phyloP scores from a whole-genome alignment of 2,797 vertebrate genomes.

The Pseudochirops corinnae region DNA sequence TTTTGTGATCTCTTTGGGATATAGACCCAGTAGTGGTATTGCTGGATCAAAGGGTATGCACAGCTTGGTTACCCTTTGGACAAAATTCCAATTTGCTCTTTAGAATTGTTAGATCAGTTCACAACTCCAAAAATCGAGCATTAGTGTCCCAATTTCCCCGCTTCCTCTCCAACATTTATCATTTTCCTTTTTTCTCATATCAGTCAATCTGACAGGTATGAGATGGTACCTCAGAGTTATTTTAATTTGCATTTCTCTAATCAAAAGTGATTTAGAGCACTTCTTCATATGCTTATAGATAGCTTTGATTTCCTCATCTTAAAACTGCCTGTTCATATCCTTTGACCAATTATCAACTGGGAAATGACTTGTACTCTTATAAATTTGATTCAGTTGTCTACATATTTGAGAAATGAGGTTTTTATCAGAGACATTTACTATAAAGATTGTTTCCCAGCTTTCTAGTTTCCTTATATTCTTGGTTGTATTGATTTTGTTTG shows the following conservation, averaged over 20 bases:
- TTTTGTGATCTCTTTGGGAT: no score
- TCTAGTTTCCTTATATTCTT: no score
- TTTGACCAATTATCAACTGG: background rate
- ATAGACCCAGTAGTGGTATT: no score
- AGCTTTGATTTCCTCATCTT: background rate
- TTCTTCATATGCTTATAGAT: background rate
- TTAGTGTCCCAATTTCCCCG: background rate
- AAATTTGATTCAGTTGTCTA: no score
- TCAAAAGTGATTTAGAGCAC: background rate
- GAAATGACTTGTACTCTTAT: background rate
- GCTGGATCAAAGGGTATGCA: no score
- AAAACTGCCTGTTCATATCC: background rate
- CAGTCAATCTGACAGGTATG: background rate
- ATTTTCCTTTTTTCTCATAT: background rate
- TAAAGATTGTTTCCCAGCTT: no score
- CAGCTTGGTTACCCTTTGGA: no score
- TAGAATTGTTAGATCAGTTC: background rate
- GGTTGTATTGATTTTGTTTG: no score
- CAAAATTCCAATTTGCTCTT: no score
- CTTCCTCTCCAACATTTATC: background rate
- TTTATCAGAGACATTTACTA: no score
- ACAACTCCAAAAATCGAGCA: background rate
- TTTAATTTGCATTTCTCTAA: background rate
- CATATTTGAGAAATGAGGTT: no score
- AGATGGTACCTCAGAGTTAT: background rate